Evolutionary conservation across 2,888 invertebrate species (phyloP).

Genomic region (Epinotia brunnichana): DNA sequence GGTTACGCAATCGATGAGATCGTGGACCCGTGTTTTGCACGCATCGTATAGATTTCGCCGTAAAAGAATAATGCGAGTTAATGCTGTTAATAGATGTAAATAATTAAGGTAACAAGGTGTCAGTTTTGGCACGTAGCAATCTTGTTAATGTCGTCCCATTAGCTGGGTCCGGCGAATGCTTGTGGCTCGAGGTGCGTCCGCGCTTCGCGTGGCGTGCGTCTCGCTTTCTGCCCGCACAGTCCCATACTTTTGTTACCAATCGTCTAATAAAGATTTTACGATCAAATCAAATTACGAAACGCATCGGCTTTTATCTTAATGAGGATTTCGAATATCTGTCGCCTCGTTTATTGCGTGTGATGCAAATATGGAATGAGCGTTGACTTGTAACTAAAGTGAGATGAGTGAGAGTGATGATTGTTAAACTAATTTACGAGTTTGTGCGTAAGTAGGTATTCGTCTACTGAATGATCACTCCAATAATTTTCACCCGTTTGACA

Average conservation of each 20-base stretch:
- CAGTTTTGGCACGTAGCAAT: conserved; percentile 11
- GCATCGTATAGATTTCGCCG: conserved; percentile 24
- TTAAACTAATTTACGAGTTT: not conserved
- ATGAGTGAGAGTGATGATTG: not conserved
- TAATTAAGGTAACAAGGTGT: conserved; percentile 14
- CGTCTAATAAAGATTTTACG: conserved; percentile 50
- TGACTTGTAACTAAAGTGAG: conserved; percentile 36
- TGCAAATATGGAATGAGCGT: conserved; percentile 46
- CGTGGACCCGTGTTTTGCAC: conserved; percentile 13
- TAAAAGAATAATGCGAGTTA: not conserved
- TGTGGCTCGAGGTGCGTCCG: conserved; percentile 6
- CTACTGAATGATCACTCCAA: no score
- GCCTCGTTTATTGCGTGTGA: conserved; percentile 48
- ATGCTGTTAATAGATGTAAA: conserved; percentile 15
- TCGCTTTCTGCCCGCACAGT: conserved; percentile 66
- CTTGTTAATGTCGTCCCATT: conserved; percentile 49
- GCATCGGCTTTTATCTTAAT: conserved; percentile 49
- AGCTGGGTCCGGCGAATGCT: conserved; percentile 42
- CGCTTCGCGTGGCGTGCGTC: conserved; percentile 64
- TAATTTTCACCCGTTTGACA: no score
- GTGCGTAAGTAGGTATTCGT: not conserved
- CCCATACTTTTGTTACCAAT: conserved; percentile 47
- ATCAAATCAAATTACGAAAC: conserved; percentile 59
- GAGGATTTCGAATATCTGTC: conserved; percentile 49
- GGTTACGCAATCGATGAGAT: conserved; percentile 40